Evolutionary conservation across 2,888 invertebrate species (phyloP).

Genomic region (Euzophera pinguis): DNA sequence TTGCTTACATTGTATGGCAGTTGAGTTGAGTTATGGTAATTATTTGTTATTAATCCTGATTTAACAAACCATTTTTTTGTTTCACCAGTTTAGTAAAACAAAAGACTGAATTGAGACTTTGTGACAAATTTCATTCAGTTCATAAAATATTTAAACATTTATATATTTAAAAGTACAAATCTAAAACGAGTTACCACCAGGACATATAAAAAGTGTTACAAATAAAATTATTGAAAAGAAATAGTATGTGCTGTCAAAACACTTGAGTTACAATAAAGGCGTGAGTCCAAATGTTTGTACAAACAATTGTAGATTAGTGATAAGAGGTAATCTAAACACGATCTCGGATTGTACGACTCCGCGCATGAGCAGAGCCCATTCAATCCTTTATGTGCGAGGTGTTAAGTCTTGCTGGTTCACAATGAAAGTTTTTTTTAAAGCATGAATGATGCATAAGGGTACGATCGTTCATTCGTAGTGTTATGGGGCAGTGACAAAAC

Average conservation of each 20-base stretch:
- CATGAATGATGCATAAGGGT: neutral
- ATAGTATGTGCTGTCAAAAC: neutral
- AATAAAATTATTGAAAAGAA: conserved; percentile 2
- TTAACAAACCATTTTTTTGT: too few species aligned
- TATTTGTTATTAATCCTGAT: too few species aligned
- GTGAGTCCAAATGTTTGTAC: conserved; percentile 29
- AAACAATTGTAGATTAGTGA: conserved; percentile 30
- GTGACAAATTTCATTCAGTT: too few species aligned
- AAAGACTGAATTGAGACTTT: too few species aligned
- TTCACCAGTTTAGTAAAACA: too few species aligned
- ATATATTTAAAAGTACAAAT: neutral
- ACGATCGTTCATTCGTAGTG: conserved; percentile 1
- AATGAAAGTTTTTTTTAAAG: conserved; percentile 13
- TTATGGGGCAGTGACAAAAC: neutral
- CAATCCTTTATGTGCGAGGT: conserved; percentile 37
- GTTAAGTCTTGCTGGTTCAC: conserved; percentile 30
- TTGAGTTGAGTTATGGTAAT: too few species aligned
- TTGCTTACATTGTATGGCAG: too few species aligned
- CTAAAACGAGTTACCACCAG: neutral
- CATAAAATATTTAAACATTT: too few species aligned
- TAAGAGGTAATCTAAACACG: conserved; percentile 38
- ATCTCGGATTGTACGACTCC: conserved; percentile 27
- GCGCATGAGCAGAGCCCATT: conserved; percentile 34
- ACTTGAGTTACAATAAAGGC: conserved; percentile 6
- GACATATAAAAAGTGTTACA: conserved; percentile 13